Evolutionary conservation across 2,113 vertebrate species (phyloP).

Genomic region (Elanus axillaris): DNA sequence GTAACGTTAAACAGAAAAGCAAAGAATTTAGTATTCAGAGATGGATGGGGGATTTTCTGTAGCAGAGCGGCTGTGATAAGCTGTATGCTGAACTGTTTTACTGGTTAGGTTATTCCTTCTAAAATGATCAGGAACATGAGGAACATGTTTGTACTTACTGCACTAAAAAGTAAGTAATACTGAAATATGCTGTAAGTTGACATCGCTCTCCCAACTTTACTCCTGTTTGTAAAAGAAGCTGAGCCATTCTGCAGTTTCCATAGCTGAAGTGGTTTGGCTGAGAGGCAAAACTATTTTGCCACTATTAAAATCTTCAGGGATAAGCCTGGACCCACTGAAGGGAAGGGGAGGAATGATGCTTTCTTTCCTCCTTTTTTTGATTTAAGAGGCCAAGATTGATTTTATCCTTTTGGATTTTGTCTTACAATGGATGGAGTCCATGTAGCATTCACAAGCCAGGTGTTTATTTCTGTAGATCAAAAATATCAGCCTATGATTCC

Average conservation of each 20-base stretch:
- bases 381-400: neutral
- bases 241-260: neutral
- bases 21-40: conserved; percentile 2
- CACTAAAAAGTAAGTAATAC: neutral
- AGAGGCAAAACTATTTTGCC: neutral
- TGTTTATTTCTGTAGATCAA: neutral
- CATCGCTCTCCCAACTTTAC: neutral
- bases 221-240: neutral
- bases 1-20: conserved; percentile 17
- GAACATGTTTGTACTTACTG: neutral
- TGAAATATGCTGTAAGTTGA: neutral
- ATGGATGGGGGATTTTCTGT: neutral
- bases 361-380: neutral
- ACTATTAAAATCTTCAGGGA: neutral
- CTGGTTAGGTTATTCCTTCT: neutral
- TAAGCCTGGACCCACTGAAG: neutral
- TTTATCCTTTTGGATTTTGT: neutral
- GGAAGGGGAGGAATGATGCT: neutral
- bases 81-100: neutral
- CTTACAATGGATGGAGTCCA: rapidly evolving
- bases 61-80: neutral
- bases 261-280: neutral
- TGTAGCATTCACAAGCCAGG: neutral
- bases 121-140: neutral
- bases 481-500: neutral